Evolutionary conservation across 2,797 vertebrate species (phyloP).

Genomic region (Mormyrops attenuatus): DNA sequence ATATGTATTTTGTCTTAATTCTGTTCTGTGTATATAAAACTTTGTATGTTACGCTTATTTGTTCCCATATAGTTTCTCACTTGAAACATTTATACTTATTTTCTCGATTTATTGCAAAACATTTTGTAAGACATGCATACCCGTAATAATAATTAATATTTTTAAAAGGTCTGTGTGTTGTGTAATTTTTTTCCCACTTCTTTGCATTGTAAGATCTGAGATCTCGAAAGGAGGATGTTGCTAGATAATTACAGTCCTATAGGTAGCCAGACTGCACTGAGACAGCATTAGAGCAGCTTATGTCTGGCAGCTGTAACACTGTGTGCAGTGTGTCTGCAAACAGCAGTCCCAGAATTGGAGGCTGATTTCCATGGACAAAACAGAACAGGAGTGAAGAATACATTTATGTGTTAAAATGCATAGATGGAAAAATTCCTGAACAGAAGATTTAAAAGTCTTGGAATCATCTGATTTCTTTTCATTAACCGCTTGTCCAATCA

Average conservation of each 20-base stretch:
- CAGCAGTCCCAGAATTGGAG: background rate
- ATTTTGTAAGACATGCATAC: background rate
- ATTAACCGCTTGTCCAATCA: background rate
- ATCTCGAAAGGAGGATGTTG: background rate
- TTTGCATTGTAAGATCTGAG: background rate
- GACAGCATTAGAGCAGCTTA: background rate
- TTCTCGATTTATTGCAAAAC: background rate
- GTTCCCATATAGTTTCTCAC: background rate
- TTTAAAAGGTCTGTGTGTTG: background rate
- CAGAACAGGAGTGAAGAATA: background rate
- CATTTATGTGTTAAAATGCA: background rate
- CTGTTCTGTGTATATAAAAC: background rate
- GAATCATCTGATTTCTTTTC: background rate
- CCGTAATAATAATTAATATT: constrained; percentile 1
- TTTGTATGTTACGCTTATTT: background rate
- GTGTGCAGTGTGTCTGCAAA: background rate
- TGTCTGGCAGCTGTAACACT: background rate
- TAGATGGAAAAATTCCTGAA: background rate
- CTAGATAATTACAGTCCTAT: background rate
- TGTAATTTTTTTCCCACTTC: background rate
- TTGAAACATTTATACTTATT: constrained; percentile 5
- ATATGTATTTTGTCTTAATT: background rate
- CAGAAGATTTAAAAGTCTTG: background rate
- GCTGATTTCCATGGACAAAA: background rate
- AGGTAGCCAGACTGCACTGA: background rate